These are phyloP conservation scores for Drepana arcuata DNA, from an alignment of 1,140 invertebrate species.

Conservation along the genomic window DNA sequence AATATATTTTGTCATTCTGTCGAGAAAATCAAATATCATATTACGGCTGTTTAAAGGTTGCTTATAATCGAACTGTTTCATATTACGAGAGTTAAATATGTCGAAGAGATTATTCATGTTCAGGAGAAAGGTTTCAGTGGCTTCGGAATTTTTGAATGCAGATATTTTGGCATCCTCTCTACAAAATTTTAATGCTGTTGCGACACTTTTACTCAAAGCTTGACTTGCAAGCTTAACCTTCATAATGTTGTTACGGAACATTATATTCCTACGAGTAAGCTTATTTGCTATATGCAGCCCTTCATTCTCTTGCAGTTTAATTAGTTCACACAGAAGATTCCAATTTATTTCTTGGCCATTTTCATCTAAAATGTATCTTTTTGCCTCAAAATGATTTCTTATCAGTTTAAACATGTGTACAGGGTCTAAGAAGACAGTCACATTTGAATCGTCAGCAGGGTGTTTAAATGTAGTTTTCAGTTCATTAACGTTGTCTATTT, in stretches of 20 bases:
- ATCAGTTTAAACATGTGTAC: constrained; percentile 16
- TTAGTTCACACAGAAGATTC: constrained; percentile 9
- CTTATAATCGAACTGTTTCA: constrained; percentile 7
- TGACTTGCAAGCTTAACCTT: constrained; percentile 5
- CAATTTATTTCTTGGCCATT: constrained; percentile 7
- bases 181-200: constrained; percentile 10
- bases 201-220: constrained; percentile 3
- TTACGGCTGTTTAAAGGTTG: constrained; percentile 7
- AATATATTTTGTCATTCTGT: constrained; percentile 9
- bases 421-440: constrained; percentile 13
- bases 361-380: constrained; percentile 10
- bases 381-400: constrained; percentile 10
- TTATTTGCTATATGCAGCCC: constrained; percentile 14
- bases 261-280: constrained; percentile 1
- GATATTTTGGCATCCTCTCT: constrained; percentile 1
- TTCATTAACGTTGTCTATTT: constrained; percentile 3
- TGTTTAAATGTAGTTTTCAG: constrained; percentile 18
- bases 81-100: constrained; percentile 11
- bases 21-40: constrained; percentile 10
- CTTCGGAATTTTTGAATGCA: constrained; percentile 7
- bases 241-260: constrained; percentile 3
- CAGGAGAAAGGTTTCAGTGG: constrained; percentile 11
- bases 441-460: constrained; percentile 5
- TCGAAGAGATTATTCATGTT: constrained; percentile 17
- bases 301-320: constrained; percentile 15